Evolutionary conservation across 92 coral and sea anemone genomes (phyloP).

Genomic region (Heliopora coerulea): DNA sequence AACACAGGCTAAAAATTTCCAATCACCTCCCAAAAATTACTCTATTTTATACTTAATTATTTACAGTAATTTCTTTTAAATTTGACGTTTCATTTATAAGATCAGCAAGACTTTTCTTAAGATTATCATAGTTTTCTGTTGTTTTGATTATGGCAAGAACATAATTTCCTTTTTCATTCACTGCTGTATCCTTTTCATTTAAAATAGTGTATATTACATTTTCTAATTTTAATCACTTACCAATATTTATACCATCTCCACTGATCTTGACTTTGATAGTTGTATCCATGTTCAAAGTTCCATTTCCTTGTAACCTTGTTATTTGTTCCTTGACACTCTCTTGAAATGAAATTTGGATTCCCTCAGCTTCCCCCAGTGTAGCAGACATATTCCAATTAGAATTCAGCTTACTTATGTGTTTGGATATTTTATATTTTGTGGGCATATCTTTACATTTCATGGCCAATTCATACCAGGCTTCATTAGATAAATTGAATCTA

Average conservation of each 20-base stretch:
- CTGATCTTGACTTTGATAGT: constrained; percentile 34
- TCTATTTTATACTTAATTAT: constrained; percentile 1
- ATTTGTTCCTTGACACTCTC: constrained; percentile 19
- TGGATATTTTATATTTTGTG: neutral
- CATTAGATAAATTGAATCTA: constrained; percentile 24
- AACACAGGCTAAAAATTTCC: constrained; percentile 44
- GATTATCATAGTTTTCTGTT: constrained; percentile 29
- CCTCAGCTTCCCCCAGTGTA: constrained; percentile 33
- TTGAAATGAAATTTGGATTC: too few species aligned
- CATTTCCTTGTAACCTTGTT: constrained; percentile 5
- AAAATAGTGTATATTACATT: constrained; percentile 44
- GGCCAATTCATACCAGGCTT: constrained; percentile 32
- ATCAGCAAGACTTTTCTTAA: constrained; percentile 29
- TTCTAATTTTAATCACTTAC: constrained; percentile 45
- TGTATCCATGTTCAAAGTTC: neutral
- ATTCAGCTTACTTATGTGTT: constrained; percentile 1
- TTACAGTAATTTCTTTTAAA: constrained; percentile 9
- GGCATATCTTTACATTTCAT: constrained; percentile 22
- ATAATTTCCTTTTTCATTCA: constrained; percentile 43
- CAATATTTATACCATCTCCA: constrained; percentile 52
- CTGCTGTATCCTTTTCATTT: constrained; percentile 34
- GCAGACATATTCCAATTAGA: constrained; percentile 8
- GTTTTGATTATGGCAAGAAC: constrained; percentile 47
- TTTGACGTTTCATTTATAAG: constrained; percentile 11
- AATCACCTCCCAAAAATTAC: constrained; percentile 49